Evolutionary conservation across 2,888 invertebrate species (phyloP), one percentile per base, ranked within the genome.

Genomic region (Apoda limacodes): DNA sequence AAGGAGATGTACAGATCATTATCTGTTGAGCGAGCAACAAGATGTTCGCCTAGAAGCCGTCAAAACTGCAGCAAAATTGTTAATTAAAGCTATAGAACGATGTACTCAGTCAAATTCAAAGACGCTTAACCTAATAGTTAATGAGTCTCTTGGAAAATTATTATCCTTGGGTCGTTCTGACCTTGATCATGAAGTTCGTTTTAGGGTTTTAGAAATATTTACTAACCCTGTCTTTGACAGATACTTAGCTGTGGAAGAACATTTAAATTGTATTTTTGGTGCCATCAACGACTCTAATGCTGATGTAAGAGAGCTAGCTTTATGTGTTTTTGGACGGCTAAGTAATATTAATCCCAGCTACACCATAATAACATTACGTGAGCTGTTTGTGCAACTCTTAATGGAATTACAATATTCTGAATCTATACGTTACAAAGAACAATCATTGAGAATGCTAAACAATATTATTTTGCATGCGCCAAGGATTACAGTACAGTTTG

Each of bases 331-430:
- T 27, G 97, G 97, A 0, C 82, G 97, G 40, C 74, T 99, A 35
- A 95, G 96, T 50, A 88, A 89, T 28, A 88, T 96, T 67, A 99
- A 99, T 80, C 99, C 99, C 0, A 98, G 98, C 2, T 98, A 98
- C 59, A 95, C 98, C 2, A 94, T 98, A 86, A 98, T 99, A 0
- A 92, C 93, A 17, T 81, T 99, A 15, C 83, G 99, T 15, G 94
- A 96, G 61, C 88, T 93, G 9, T 85, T 98, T 34, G 92, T 98
- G 9, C 89, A 98, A 83, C 85, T 97, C 37, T 75, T 98, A 22
- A 94, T 94, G 11, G 98, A 98, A 62, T 66, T 98, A 37, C 95
- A 97, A 53, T 92, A 96, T 72, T 96, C 96, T 17, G 98, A 98
- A 25, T 92, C 96, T 58, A 92, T 94, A 9, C 85, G 96, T 22